Evolutionary conservation across 2,113 vertebrate genomes (phyloP).

Genomic region (Dipodomys ordii): DNA sequence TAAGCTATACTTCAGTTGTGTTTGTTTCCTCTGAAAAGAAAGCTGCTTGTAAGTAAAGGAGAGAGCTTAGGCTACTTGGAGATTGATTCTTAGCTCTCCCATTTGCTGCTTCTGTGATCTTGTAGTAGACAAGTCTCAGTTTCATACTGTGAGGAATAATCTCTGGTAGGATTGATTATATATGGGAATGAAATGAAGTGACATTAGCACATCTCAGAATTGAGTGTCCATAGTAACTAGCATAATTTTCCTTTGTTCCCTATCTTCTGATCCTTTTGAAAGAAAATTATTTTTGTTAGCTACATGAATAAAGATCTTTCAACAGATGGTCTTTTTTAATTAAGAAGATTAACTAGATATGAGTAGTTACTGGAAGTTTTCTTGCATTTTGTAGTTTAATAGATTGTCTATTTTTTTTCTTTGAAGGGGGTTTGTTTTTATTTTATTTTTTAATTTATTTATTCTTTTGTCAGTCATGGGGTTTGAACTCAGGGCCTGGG

Average conservation of each 20-base stretch:
- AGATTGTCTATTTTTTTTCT: not conserved
- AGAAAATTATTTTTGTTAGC: slow-evolving; percentile 22
- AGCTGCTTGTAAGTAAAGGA: not conserved
- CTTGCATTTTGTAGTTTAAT: slow-evolving; percentile 10
- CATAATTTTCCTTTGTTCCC: slow-evolving; percentile 31
- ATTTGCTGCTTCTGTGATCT: slow-evolving; percentile 30
- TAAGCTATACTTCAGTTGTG: not conserved
- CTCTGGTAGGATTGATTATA: not conserved
- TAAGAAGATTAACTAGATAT: slow-evolving; percentile 36
- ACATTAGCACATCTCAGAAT: not conserved
- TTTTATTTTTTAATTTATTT: no score
- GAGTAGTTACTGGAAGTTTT: slow-evolving; percentile 5
- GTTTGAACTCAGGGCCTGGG: no score
- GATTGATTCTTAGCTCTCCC: not conserved
- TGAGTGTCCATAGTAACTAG: not conserved
- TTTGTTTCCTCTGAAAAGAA: slow-evolving; percentile 35
- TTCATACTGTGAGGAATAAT: slow-evolving; percentile 41
- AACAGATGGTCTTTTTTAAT: slow-evolving; percentile 33
- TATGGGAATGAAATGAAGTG: not conserved
- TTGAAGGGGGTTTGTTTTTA: no score
- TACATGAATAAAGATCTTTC: slow-evolving; percentile 19
- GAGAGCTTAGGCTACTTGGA: not conserved
- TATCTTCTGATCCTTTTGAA: slow-evolving; percentile 51
- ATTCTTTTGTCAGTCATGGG: no score
- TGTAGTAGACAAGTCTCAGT: not conserved